These are phyloP conservation scores for Lordiphosa collinella DNA, from an alignment of 1,140 invertebrate genomes.

Conservation along the genomic window DNA sequence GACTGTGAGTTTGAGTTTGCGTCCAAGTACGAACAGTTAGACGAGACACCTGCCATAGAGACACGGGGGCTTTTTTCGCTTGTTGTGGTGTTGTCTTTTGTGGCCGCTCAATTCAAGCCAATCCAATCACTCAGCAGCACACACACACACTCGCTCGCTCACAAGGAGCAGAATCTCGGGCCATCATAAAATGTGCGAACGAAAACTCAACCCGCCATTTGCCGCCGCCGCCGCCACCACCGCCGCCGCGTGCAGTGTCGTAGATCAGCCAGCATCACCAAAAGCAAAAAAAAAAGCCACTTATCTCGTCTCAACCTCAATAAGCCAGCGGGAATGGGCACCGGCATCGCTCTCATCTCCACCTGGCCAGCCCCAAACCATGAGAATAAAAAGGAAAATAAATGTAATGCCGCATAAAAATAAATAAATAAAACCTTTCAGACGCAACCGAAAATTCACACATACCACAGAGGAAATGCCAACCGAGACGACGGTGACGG, in stretches of 20 bases:
- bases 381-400: constrained; percentile 64
- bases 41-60: constrained; percentile 55
- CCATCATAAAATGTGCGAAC: constrained; percentile 70
- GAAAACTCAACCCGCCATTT: constrained; percentile 46
- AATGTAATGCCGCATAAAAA: constrained; percentile 61
- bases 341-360: constrained; percentile 39
- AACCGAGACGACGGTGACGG: constrained; percentile 2
- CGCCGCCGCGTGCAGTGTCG: constrained; percentile 41
- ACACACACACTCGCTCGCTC: background rate
- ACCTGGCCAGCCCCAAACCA: constrained; percentile 34
- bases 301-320: constrained; percentile 59
- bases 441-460: constrained; percentile 26
- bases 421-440: constrained; percentile 59
- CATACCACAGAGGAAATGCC: constrained; percentile 3
- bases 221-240: constrained; percentile 20
- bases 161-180: constrained; percentile 38
- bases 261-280: constrained; percentile 48
- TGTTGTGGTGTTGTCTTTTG: background rate
- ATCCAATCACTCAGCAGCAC: constrained; percentile 59
- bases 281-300: constrained; percentile 41
- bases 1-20: constrained; percentile 10
- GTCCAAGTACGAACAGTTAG: constrained; percentile 50
- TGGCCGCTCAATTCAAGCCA: constrained; percentile 20
- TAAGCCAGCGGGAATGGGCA: constrained; percentile 36
- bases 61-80: constrained; percentile 6